Conservation (phyloP, 2,113 vertebrate genomes). For the Microcebus griseorufus region DNA sequence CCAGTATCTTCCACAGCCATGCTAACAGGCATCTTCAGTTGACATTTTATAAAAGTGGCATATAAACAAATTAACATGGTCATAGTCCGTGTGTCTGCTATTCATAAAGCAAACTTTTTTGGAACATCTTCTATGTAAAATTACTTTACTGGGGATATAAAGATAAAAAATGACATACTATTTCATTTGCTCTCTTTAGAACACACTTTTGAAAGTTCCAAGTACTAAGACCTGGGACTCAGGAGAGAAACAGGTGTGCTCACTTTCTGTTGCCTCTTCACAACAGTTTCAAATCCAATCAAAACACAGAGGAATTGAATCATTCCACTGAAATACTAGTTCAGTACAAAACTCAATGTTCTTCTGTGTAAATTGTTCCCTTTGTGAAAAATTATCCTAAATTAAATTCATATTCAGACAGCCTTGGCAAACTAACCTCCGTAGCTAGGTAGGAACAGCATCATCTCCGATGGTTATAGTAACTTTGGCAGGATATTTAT, state of each 20-base stretch:
- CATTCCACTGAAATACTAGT: background rate
- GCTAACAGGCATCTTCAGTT: background rate
- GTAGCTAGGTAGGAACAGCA: background rate
- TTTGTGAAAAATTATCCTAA: constrained; percentile 26
- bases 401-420: background rate
- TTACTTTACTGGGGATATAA: background rate
- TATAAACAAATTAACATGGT: background rate
- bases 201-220: background rate
- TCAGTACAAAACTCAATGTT: background rate
- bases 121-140: background rate
- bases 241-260: background rate
- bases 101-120: background rate
- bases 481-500: background rate
- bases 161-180: background rate
- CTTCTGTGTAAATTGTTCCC: background rate
- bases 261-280: background rate
- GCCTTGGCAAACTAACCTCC: background rate
- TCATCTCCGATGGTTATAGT: background rate
- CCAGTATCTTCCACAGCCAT: background rate
- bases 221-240: background rate
- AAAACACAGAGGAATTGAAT: background rate
- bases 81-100: background rate
- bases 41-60: background rate
- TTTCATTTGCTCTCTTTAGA: background rate
- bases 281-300: background rate